Evolutionary conservation across 2,888 invertebrate species (phyloP), one percentile per base, ranked within the genome.

Genomic region (Zelleria hepariella): DNA sequence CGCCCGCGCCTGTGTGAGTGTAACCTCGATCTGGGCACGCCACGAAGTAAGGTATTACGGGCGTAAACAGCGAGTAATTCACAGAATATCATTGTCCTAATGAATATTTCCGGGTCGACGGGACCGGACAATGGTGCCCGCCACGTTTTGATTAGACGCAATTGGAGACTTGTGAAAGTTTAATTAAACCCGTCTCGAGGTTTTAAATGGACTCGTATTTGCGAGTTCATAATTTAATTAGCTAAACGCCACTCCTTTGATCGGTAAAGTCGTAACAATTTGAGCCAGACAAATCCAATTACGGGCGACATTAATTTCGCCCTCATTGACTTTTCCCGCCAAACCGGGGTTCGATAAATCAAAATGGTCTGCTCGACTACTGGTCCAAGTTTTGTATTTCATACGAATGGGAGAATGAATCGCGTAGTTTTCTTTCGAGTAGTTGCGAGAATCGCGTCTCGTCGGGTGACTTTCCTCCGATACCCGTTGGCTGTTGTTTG

Each of bases 21-120:
- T 84, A 87, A 83, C 87, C 87, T 85, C 87, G 83, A 81, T 87
- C 85, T 80, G 81, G 81, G 82, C 86, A 84, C 80, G 82, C 82
- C 72, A 76, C 74, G 73, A 77, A 70, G 74, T 71, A 74, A 74
- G 68, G 76, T 77, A 82, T 84, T 84, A 85, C 86, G 78, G 82
- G 76, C 78, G 85, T 84, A 83, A 83, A 82, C 83, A 82, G 77
- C 72, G 79, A 78, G 84, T 85, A 84, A 83, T 86, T 85, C 82
- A 83, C 82, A 74, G 85, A 84, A 86, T 82, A 86, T 82, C 80
- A 86, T 86, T 85, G 84, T 80, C 77, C 79, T 82, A 86, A 86
- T 84, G 80, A 85, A 82, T 78, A 78, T 80, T 76, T 73, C 77
- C 75, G 54, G 54, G 24, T 26, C 18, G 25, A 21, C n/a, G 23